Percentiles rank a stretch among this genome's conserved stretches.
Conservation (phyloP, 2,888 invertebrate species). For the Ariolimax columbianus region DNA sequence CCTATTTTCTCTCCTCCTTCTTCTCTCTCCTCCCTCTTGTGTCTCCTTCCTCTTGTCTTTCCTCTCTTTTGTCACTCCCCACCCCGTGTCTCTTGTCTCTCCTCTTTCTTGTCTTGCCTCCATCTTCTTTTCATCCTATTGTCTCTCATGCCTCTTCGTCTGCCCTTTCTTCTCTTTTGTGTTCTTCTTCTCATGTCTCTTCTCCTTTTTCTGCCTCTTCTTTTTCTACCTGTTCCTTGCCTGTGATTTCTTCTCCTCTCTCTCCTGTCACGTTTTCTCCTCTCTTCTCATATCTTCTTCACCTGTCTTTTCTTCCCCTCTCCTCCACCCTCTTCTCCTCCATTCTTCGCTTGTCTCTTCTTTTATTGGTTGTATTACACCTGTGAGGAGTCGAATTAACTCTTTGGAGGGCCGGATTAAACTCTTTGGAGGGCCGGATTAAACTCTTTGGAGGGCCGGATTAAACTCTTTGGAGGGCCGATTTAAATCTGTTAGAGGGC, state of each 20-base stretch:
- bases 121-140: background rate
- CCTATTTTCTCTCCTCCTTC: background rate
- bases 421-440: too few species aligned
- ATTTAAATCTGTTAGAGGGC: too few species aligned
- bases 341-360: too few species aligned
- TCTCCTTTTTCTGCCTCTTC: background rate
- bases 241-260: background rate
- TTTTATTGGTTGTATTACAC: too few species aligned
- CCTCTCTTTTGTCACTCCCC: background rate
- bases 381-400: too few species aligned
- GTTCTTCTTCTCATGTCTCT: background rate
- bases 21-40: background rate
- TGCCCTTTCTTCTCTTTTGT: background rate
- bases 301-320: too few species aligned
- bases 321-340: too few species aligned
- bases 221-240: background rate
- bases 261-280: background rate
- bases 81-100: background rate
- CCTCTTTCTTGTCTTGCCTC: background rate
- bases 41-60: too few species aligned
- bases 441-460: too few species aligned
- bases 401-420: too few species aligned
- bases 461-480: too few species aligned
- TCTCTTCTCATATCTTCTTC: too few species aligned
- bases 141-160: background rate